Evolutionary conservation across 2,113 vertebrate species (phyloP).

Genomic region (Regulus satrapa): DNA sequence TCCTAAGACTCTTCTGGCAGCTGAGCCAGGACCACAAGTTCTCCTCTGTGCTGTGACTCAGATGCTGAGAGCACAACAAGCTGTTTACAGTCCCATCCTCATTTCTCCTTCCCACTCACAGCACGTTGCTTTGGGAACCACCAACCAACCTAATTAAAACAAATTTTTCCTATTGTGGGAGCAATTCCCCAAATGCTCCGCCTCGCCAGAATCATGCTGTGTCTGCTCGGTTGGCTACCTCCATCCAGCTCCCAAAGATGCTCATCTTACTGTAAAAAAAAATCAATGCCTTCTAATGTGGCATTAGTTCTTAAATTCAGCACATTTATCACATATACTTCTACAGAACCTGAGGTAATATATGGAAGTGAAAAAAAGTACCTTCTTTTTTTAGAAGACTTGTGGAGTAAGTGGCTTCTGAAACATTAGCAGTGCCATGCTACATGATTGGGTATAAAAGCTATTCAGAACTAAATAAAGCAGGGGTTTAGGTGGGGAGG

Average conservation of each 20-base stretch:
- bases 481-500: background rate
- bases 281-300: background rate
- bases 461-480: background rate
- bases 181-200: slow-evolving; percentile 43
- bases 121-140: slow-evolving; percentile 63
- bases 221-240: slow-evolving; percentile 19
- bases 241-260: slow-evolving; percentile 8
- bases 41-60: background rate
- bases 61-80: slow-evolving; percentile 12
- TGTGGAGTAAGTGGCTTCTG: background rate
- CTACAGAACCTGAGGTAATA: background rate
- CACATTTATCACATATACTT: background rate
- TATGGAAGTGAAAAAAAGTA: background rate
- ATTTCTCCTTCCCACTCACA: slow-evolving; percentile 40
- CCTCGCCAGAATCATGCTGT: slow-evolving; percentile 33
- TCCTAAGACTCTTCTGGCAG: background rate
- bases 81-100: slow-evolving; percentile 18
- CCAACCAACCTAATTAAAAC: slow-evolving; percentile 70
- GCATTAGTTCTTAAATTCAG: slow-evolving; percentile 38
- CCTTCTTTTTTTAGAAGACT: background rate
- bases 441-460: background rate
- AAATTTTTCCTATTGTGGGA: slow-evolving; percentile 58
- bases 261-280: slow-evolving; percentile 40
- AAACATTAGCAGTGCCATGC: background rate
- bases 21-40: background rate